Evolutionary conservation across 2,888 invertebrate genomes (phyloP).

Genomic region (Sylvicola fuscatus): DNA sequence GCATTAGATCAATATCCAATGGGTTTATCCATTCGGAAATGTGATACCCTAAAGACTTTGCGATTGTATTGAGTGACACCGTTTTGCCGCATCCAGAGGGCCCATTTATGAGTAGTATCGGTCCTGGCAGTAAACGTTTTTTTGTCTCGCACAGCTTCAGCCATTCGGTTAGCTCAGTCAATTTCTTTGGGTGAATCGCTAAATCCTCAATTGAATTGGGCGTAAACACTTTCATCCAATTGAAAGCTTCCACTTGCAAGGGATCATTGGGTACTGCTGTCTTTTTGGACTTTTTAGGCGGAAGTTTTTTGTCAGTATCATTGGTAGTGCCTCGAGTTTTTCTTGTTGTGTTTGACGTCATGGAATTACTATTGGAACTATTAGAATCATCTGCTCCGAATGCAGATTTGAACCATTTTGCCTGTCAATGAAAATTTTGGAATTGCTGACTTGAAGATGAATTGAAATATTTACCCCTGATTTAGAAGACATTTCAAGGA

Average conservation of each 20-base stretch:
- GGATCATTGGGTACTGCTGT: no score
- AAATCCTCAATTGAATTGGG: background rate
- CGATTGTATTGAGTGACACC: background rate
- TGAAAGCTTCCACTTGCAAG: background rate
- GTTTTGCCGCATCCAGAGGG: background rate
- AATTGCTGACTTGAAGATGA: no score
- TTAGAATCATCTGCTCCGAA: no score
- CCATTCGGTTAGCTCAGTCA: background rate
- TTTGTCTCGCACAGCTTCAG: background rate
- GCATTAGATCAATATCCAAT: background rate
- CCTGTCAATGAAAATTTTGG: no score
- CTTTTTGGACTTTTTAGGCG: no score
- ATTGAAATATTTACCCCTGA: no score
- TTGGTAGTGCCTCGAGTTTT: no score
- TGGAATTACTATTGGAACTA: no score
- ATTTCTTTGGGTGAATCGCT: background rate
- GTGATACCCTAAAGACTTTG: background rate
- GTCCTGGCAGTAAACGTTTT: background rate
- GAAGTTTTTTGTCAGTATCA: no score
- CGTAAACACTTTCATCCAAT: background rate
- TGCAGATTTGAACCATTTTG: no score
- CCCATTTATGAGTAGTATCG: background rate
- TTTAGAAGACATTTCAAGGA: no score
- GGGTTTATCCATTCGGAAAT: background rate
- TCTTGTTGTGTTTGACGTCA: no score